Evolutionary conservation across 2,888 invertebrate species (phyloP), one percentile per base, ranked within the genome.

Genomic region (Oscheius myriophilus): DNA sequence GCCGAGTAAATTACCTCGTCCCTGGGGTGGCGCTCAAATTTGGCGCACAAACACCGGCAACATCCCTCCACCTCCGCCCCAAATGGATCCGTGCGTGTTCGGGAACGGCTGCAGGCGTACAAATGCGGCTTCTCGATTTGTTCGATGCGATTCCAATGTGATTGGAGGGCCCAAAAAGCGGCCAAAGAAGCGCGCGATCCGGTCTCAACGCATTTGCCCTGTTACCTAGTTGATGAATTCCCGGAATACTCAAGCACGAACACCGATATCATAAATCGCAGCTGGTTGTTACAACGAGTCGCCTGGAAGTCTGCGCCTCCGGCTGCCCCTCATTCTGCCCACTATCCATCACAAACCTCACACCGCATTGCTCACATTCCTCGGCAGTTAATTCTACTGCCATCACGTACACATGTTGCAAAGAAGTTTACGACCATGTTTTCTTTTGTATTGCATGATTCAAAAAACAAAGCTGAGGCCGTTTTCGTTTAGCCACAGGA

Each of bases 1-100:
- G 52, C 63, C 53, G 52, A 43, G 41, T 63, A 63, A 63, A 63
- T 63, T 63, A 63, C 63, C 63, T 63, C 42, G 63, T 63, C 63
- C 63, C 63, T 12, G 52, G 63, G 63, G 63, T 51, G 49, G 63
- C 42, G 42, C 52, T 63, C 43, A 53, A 63, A 63, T 63, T 63
- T 53, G 41, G 63, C 63, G 25, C 49, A 49, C 61, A 61, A 61
- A 61, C 61, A 61, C 61, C 61, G 39, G 58, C 58, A 54, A 54
- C 53, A 54, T 54, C 23, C 39, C 26, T 33, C 53, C 53, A 54
- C 53, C 53, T 54, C 26, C 12, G 53, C 25, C 33, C 33, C 33
- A 33, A 33, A 33, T 33, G 33, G 33, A 33, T 33, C 9, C 33
- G 33, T 33, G 33, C 33, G 33, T 33, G 33, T 33, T 33, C 33